Evolutionary conservation across 92 coral and sea anemone species (phyloP), one percentile per base, ranked within the genome.

Genomic region (Zoanthus gigantus): DNA sequence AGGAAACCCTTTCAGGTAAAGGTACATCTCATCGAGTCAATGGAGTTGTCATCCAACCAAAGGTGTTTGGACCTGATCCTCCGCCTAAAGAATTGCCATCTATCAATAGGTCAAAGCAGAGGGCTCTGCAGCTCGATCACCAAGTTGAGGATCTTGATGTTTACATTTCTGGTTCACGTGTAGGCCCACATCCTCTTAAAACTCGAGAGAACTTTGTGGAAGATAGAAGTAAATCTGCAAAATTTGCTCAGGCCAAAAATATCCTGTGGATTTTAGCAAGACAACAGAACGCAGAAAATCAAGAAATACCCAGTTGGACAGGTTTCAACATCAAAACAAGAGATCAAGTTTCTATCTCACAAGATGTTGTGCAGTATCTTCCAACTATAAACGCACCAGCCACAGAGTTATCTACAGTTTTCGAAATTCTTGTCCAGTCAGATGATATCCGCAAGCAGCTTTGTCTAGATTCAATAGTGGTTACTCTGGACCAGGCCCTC

Each of bases 351-450:
- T 18, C 42, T 50, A 86, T 90, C 34, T 44, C 28, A 16, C 72
- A 90, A 73, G 90, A 90, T 63, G 90, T 86, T 32, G 90, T 90
- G 42, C 83, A 73, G 65, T 90, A 86, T 44, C 77, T 89, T 78
- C 85, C 92, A 0, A 89, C 85, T 23, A 90, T 90, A 57, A 78
- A 90, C 81, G 93, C 84, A 13, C 93, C 93, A 5, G 90, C 90
- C 1, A 90, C 83, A 48, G 90, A 79, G 32, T 63, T 90, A 68
- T 45, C 75, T 28, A 90, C 92, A 17, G 92, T 86, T 14, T 77
- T 65, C 52, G 90, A 90, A 69, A 61, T 90, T 46, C 75, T 86
- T 11, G 67, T 58, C 76, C 87, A 90, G 88, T 89, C 79, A 12
- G 90, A 87, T 45, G 90, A 77, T 15, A 87, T 87, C 61, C 77